Base-by-base conservation (phyloP, 2,113 vertebrate genomes). In the Willisornis vidua region DNA sequence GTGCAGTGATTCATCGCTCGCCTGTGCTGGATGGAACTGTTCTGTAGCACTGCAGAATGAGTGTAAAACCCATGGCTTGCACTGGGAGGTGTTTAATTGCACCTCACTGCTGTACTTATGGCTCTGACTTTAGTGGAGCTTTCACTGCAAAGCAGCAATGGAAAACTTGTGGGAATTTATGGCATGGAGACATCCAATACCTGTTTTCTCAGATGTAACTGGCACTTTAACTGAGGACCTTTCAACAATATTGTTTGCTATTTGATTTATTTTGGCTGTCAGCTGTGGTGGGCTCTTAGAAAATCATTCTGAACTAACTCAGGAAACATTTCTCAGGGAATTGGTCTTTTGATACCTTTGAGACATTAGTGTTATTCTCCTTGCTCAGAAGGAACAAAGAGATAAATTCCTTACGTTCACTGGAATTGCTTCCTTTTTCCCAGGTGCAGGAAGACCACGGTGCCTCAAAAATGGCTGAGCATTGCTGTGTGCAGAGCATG, bases 141-240 rank as follows among this genome's bases (percentile, higher is more conserved):
- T 91, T 55, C 48, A 54, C 14, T 63, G 41, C 52, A 71, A 67
- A 87, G 55, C 66, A 73, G 28, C 49, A 19, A 0, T 90, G 49
- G 57, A 84, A 57, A 23, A 55, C 31, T 41, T 55, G 8, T 10
- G 41, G 79, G 35, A 49, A 70, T 84, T 83, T 76, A 49, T 55
- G 41, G 35, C 48, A 57, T 19, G 13, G 15, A 55, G 48, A 49
- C 0, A 0, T 49, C 22, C 23, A 63, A 37, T 63, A 33, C 65
- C 55, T 43, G 31, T 55, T 49, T 77, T 26, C 35, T 84, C 18
- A 43, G 55, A 83, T 76, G 41, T 6, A 24, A 37, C 6, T 57
- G 25, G 54, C 28, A 66, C 16, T 83, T 79, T 62, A 73, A 49
- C n/a, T 37, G 74, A 76, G n/a, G 28, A 49, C 11, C 10, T 80